Percentiles rank a stretch among this genome's conserved stretches.
Conservation (phyloP, 2,888 invertebrate species). For the Notocelia uddmanniana region DNA sequence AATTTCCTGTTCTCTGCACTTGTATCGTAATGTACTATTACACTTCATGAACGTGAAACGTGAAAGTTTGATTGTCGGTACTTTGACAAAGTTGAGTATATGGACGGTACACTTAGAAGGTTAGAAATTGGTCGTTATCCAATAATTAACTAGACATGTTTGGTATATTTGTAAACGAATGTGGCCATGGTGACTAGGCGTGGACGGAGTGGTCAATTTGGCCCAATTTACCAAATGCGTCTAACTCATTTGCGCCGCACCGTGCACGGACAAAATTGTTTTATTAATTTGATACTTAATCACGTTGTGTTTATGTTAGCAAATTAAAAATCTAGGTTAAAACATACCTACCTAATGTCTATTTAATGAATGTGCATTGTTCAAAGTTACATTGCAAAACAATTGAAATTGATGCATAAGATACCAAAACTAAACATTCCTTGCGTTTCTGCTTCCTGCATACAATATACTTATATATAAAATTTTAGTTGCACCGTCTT, state of each 20-base stretch:
- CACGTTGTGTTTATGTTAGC: constrained; percentile 42
- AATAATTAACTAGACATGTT: constrained; percentile 9
- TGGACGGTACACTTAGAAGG: neutral
- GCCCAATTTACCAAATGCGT: constrained; percentile 45
- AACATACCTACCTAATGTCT: neutral
- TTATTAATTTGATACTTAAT: constrained; percentile 44
- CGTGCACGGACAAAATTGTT: constrained; percentile 27
- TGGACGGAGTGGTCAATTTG: constrained; percentile 41
- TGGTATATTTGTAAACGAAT: constrained; percentile 17
- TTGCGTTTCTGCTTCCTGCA: too few relatives aligned
- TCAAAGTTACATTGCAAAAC: constrained; percentile 8
- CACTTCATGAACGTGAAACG: too few relatives aligned
- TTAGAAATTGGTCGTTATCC: neutral
- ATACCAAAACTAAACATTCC: neutral
- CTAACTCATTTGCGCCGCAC: constrained; percentile 38
- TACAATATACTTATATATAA: neutral
- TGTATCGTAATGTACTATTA: too few relatives aligned
- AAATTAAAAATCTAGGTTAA: constrained; percentile 36
- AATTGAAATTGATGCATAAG: neutral
- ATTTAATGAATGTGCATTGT: neutral
- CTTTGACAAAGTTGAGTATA: too few relatives aligned
- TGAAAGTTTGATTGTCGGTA: too few relatives aligned
- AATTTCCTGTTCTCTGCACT: too few relatives aligned
- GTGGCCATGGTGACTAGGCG: neutral
- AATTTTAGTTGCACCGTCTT: neutral